Evolutionary conservation across 1,140 invertebrate species (phyloP), one percentile per base, ranked within the genome.

Genomic region (Bacillus rossius): DNA sequence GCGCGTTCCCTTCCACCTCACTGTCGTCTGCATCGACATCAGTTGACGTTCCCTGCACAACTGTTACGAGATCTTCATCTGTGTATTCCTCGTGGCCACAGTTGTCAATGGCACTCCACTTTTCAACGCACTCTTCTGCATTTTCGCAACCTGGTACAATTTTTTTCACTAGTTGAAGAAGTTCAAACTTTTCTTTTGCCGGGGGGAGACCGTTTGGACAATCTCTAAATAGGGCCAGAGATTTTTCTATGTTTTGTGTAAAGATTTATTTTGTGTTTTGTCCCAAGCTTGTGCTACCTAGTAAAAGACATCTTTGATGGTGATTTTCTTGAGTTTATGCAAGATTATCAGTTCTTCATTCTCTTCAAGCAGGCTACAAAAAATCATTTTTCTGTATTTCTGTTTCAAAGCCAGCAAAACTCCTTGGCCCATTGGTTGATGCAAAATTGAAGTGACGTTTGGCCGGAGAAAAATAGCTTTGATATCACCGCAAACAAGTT

Each of bases 361-460:
- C 26, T 29, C 42, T 14, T 34, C 16, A n/a, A 48, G 26, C 0
- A 62, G 19, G 51, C 54, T 34, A 10, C 37, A 49, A 4, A 61
- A n/a, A 17, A 57, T 16, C n/a, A 8, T 29, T 16, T 29, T 26
- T 38, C 55, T 37, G 40, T 61, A 65, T 49, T 17, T 16, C 45
- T 7, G 17, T 57, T 61, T 65, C n/a, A 61, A 25, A 55, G 38
- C 26, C 20, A 45, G 34, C 16, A 55, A 41, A 22, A 59, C 57
- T n/a, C 42, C 42, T 65, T 73, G 70, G 56, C 75, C 66, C 67
- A 75, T 73, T 41, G 70, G 67, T 64, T 71, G n/a, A n/a, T n/a
- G 71, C 41, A 75, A 72, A 41, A 69, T 62, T 50, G 73, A 61
- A 51, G 69, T 73, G 40, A 67, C 66, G 54, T 75, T 75, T 61